Percentiles rank a stretch among this genome's conserved stretches.
These are phyloP conservation scores for Olivierus martensii DNA, from an alignment of 1,140 invertebrate genomes.

Conservation along the genomic window DNA sequence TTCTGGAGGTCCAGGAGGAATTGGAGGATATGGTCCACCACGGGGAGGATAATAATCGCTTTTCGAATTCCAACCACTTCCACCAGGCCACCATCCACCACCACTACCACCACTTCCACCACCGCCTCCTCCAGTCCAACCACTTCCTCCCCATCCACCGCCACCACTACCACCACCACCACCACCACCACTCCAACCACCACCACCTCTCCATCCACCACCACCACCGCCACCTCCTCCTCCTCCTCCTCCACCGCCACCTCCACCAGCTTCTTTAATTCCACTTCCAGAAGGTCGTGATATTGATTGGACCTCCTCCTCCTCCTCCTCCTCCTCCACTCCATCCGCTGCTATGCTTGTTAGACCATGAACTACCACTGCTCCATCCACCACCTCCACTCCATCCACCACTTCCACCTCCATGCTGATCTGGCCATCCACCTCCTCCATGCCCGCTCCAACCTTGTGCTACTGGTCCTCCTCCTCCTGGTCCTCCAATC, in stretches of 20 bases:
- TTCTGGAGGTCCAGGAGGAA: conserved; percentile 2
- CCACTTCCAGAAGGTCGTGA: conserved; percentile 3
- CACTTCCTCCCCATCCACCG: too few species aligned
- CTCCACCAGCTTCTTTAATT: background rate
- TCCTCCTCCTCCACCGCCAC: conserved; percentile 10
- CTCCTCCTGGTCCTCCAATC: conserved; percentile 1
- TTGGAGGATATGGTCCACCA: background rate
- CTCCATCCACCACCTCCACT: conserved; percentile 31
- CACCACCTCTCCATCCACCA: conserved; percentile 3
- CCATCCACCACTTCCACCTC: conserved; percentile 27
- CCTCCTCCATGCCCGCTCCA: background rate
- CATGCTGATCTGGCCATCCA: conserved; percentile 22
- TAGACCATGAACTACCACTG: conserved; percentile 27
- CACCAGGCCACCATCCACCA: conserved; percentile 10
- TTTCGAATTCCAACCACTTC: conserved; percentile 14
- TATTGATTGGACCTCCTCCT: conserved; percentile 1
- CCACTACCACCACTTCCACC: too few species aligned
- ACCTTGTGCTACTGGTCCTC: background rate
- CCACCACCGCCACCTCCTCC: conserved; percentile 7
- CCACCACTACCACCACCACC: too few species aligned
- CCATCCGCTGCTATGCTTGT: conserved; percentile 29
- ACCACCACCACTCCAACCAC: too few species aligned
- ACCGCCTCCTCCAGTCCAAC: too few species aligned
- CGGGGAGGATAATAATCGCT: too few species aligned
- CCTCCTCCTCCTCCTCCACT: conserved; percentile 16